Percentiles rank a stretch among this genome's conserved stretches.
These are phyloP conservation scores for Mantis religiosa DNA, from an alignment of 2,888 invertebrate species.

Conservation along the genomic window DNA sequence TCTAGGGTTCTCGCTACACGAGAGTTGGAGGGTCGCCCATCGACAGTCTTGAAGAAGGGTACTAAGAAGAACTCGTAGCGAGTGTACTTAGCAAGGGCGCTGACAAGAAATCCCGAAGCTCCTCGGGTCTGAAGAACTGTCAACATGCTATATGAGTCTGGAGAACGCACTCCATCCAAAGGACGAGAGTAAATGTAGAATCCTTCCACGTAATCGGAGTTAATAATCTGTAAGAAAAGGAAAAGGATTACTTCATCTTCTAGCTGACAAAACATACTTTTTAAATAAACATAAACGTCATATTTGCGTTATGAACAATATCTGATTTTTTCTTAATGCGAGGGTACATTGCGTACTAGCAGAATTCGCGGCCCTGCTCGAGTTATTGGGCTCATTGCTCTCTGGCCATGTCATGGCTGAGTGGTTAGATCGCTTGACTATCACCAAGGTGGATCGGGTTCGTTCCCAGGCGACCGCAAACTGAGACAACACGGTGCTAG, in stretches of 20 bases:
- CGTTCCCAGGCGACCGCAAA: no score
- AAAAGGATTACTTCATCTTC: no score
- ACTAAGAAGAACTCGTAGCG: conserved; percentile 89
- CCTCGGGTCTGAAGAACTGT: conserved; percentile 76
- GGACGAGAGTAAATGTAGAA: conserved; percentile 76
- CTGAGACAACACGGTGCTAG: no score
- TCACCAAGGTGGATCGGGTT: no score
- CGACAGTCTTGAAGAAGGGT: conserved; percentile 83
- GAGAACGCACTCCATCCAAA: conserved; percentile 52
- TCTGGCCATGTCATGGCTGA: no score
- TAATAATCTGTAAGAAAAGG: conserved; percentile 52
- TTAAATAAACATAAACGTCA: background rate
- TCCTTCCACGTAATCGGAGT: conserved; percentile 76
- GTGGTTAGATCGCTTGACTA: no score
- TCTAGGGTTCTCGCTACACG: conserved; percentile 76
- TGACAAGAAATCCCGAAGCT: conserved; percentile 72
- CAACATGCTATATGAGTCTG: conserved; percentile 67
- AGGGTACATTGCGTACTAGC: no score
- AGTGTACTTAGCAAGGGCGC: conserved; percentile 76
- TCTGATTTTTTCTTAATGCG: no score
- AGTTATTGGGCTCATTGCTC: no score
- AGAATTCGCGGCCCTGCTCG: no score
- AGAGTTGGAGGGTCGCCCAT: conserved; percentile 85
- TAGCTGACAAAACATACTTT: background rate
- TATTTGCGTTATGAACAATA: no score